phyloP scores from a whole-genome alignment of 2,888 invertebrate genomes.

The Microplitis deprimator region DNA sequence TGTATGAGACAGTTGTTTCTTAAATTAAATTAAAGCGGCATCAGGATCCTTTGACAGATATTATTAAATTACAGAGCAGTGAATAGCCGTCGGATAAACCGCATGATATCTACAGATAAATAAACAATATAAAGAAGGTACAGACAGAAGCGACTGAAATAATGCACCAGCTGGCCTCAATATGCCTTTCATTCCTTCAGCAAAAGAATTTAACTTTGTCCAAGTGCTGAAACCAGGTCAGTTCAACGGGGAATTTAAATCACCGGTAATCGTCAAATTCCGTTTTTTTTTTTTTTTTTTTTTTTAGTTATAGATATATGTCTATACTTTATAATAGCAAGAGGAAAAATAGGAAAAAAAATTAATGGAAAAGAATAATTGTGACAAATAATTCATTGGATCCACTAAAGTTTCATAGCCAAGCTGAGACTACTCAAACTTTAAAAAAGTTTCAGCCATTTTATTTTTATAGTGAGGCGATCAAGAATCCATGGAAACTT shows the following conservation, averaged over 20 bases:
- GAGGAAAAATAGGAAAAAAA: not conserved
- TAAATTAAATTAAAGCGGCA: not conserved
- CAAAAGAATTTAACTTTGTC: slow-evolving; percentile 7
- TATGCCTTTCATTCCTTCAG: not conserved
- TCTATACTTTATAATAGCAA: not conserved
- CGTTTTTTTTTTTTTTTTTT: not conserved
- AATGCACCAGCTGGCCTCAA: slow-evolving; percentile 16
- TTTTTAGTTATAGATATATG: not conserved
- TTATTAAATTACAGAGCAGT: not conserved
- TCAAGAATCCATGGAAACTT: slow-evolving; percentile 2
- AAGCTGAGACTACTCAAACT: not conserved
- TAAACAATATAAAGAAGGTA: slow-evolving; percentile 1
- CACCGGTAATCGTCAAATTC: not conserved
- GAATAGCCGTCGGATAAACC: not conserved
- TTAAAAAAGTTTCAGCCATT: not conserved
- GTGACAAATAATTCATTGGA: slow-evolving; percentile 5
- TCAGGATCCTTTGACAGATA: not conserved
- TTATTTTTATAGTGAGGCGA: not conserved
- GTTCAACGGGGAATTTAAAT: not conserved
- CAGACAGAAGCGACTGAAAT: slow-evolving; percentile 13
- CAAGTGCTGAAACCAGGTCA: not conserved
- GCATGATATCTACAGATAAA: not conserved
- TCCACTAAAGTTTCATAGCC: slow-evolving; percentile 3
- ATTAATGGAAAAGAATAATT: not conserved
- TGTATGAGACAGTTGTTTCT: not conserved